A percentile compares a stretch with the other conserved stretches of the same genome.
Evolutionary conservation across 2,888 invertebrate genomes (phyloP).

Genomic region (Lamproptera curius): DNA sequence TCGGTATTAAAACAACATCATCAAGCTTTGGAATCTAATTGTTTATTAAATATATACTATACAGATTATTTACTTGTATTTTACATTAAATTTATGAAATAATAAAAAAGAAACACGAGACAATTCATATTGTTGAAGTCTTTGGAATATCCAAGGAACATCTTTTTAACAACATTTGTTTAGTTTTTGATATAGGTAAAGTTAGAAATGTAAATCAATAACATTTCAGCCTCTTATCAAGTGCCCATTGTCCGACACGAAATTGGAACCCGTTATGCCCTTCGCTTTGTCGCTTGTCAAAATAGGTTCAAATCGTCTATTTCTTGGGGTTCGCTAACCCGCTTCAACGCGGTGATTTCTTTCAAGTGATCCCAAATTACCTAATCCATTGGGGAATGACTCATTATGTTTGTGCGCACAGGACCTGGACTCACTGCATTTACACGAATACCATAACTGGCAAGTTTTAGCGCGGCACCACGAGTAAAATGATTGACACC

Average conservation of each 20-base stretch:
- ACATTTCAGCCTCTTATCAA: no score
- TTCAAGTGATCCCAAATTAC: neutral
- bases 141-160: no score
- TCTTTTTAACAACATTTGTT: no score
- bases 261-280: slow-evolving; percentile 37
- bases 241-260: slow-evolving; percentile 29
- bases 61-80: no score
- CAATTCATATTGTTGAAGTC: no score
- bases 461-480: neutral
- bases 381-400: neutral
- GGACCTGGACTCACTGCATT: slow-evolving; percentile 34
- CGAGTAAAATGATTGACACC: slow-evolving; percentile 38
- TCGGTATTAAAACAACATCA: no score
- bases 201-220: no score
- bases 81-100: no score
- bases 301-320: slow-evolving; percentile 35
- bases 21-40: no score
- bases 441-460: slow-evolving; percentile 49
- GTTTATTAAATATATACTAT: no score
- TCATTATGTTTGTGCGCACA: slow-evolving; percentile 66
- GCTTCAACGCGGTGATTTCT: slow-evolving; percentile 21
- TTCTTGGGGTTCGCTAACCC: slow-evolving; percentile 29
- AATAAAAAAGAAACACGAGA: no score
- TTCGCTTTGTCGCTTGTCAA: slow-evolving; percentile 37
- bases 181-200: no score